A percentile compares a stretch with the other conserved stretches of the same genome.
phyloP scores from a whole-genome alignment of 2,113 vertebrate species.

The Chloebia gouldiae region DNA sequence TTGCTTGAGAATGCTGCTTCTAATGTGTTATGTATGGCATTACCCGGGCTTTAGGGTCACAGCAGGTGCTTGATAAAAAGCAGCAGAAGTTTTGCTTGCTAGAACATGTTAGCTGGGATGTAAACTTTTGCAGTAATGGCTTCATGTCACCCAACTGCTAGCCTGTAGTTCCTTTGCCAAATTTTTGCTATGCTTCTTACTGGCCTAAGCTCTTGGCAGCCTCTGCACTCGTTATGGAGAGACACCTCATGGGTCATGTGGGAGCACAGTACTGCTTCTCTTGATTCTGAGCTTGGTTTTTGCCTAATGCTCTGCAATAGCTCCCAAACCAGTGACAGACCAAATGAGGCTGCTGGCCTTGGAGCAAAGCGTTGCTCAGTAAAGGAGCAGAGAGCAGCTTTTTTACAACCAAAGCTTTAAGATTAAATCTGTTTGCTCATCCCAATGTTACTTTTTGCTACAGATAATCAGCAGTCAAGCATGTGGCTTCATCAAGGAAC shows the following conservation, averaged over 20 bases:
- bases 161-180: not conserved
- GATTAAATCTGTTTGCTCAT: not conserved
- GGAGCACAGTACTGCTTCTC: not conserved
- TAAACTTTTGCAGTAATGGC: not conserved
- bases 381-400: not conserved
- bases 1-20: not conserved
- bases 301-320: not conserved
- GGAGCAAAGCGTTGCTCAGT: not conserved
- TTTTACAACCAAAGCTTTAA: not conserved
- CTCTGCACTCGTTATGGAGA: not conserved
- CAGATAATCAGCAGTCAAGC: not conserved
- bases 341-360: not conserved
- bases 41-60: not conserved
- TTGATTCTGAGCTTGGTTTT: not conserved
- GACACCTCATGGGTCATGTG: accelerated
- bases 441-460: not conserved
- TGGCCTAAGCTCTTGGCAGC: not conserved
- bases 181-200: not conserved
- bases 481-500: not conserved
- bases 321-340: not conserved
- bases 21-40: accelerated
- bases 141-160: not conserved
- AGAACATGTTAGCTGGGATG: not conserved
- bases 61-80: not conserved
- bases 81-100: not conserved